Base-by-base conservation (phyloP, 2,797 vertebrate species). In the Anguilla obscura region DNA sequence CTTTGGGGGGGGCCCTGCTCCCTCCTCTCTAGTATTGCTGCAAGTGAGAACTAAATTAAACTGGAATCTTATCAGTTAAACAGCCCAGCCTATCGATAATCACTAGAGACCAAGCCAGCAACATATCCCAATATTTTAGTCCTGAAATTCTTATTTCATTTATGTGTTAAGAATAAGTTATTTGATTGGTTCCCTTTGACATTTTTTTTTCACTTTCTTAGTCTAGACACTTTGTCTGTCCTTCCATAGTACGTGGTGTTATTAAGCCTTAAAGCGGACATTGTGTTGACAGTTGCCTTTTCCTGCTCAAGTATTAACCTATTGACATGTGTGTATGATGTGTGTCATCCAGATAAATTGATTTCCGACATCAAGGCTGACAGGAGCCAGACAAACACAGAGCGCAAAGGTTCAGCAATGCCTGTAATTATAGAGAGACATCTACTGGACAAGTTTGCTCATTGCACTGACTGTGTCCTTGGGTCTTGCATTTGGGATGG, bases 391-490 rank as follows among this genome's bases (percentile, higher is more conserved):
- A 80, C 36, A 45, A 33, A 36, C 14, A 10, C 33, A 79, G 36
- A 45, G 36, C 36, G 24, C 76, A 45, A 21, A 18, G 76, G 18
- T 21, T 12, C 27, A 88, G 33, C 14, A 74, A 66, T 45, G 66
- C 69, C 36, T 76, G 27, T 88, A 94, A 90, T 90, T 88, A 90
- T 92, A 94, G 93, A 94, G 91, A 91, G 94, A 89, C 95, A 94
- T 92, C 95, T 94, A 93, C 94, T 95, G 95, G 95, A 88, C 8
- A 40, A 1, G 84, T 88, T 7, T 87, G 24, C 40, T 33, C 30
- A 21, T 87, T 89, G 84, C 91, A 89, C 86, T 16, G 45, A 18
- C 36, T 16, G 45, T 84, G 9, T 33, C 83, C 24, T 48, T 84
- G 83, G 10, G 10, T 80, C 40, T 48, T 48, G 6, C 76, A 21